Evolutionary conservation across 2,888 invertebrate genomes (phyloP), one percentile per base, ranked within the genome.

Genomic region (Catocala fraxini): DNA sequence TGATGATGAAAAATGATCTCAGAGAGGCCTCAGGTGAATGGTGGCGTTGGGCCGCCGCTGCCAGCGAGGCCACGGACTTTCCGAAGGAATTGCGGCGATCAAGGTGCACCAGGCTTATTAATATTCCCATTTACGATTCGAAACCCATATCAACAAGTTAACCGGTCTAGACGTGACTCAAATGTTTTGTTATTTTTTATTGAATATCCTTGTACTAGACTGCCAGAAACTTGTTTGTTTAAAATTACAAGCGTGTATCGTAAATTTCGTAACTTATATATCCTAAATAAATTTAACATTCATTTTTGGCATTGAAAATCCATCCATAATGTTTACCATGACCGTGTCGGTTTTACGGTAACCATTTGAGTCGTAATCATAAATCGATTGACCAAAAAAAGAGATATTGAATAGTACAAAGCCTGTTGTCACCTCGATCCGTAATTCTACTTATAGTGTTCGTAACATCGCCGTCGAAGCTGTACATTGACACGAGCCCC

Each of bases 41-140:
- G 94, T 86, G 85, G 93, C 84, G 81, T 89, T 85, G 81, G 91
- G n/a, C 85, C 84, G 51, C 87, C 94, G 53, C 86, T 86, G 62
- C 88, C 87, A 71, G 89, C 91, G 77, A 90, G 92, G 86, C 93
- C 93, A 67, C 88, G 93, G 82, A 94, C 93, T 77, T 93, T 95
- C 59, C 91, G 95, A 75, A 89, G 95, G 82, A 94, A 95, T 82
- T 94, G 95, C 75, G 96, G 95, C 80, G 96, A 96, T 84, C 94
- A 94, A 94, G 94, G 94, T 94, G 88, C 85, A 86, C 74, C 81
- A 84, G 80, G 81, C 80, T 81, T 64, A 75, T 72, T 73, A 71
- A 75, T 73, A 77, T 70, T 73, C 62, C 62, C 78, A 72, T 70
- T 66, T 66, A 64, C 65, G 63, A 75, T 68, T 72, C 63, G 66